These are phyloP conservation scores for Spermophilus dauricus DNA, from an alignment of 2,113 vertebrate genomes.

Conservation along the genomic window DNA sequence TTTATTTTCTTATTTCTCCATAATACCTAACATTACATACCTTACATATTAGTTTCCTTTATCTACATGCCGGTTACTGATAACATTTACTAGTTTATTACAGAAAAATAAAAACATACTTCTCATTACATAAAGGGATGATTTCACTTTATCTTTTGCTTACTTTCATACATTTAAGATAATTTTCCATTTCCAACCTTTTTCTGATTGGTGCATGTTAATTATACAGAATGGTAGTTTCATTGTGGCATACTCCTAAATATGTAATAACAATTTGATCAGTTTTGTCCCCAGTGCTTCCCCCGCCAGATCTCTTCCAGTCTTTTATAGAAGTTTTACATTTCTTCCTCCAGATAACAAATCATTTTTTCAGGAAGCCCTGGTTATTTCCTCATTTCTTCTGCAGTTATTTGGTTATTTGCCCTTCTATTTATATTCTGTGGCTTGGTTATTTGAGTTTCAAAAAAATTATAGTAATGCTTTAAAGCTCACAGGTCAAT, in stretches of 20 bases:
- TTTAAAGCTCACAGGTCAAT: background rate
- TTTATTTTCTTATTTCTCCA: background rate
- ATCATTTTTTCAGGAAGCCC: background rate
- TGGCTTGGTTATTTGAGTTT: slow-evolving; percentile 21
- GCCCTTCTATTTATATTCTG: background rate
- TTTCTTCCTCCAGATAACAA: slow-evolving; percentile 25
- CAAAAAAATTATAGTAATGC: slow-evolving; percentile 31
- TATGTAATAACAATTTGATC: background rate
- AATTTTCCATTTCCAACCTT: slow-evolving; percentile 20
- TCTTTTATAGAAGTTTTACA: slow-evolving; percentile 1
- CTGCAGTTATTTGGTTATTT: background rate
- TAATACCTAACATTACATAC: background rate
- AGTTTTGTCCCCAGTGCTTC: background rate
- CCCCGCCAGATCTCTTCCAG: background rate
- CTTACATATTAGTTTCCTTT: slow-evolving; percentile 25
- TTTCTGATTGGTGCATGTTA: background rate
- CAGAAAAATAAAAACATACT: background rate
- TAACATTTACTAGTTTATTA: slow-evolving; percentile 50
- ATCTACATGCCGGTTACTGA: background rate
- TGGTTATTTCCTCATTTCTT: slow-evolving; percentile 36
- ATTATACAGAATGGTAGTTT: background rate
- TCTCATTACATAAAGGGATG: background rate
- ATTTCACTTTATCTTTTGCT: slow-evolving; percentile 45
- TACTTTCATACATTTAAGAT: background rate
- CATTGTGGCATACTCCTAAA: background rate